Evolutionary conservation across 2,797 vertebrate genomes (phyloP), one percentile per base, ranked within the genome.

Genomic region (Balearica regulorum): DNA sequence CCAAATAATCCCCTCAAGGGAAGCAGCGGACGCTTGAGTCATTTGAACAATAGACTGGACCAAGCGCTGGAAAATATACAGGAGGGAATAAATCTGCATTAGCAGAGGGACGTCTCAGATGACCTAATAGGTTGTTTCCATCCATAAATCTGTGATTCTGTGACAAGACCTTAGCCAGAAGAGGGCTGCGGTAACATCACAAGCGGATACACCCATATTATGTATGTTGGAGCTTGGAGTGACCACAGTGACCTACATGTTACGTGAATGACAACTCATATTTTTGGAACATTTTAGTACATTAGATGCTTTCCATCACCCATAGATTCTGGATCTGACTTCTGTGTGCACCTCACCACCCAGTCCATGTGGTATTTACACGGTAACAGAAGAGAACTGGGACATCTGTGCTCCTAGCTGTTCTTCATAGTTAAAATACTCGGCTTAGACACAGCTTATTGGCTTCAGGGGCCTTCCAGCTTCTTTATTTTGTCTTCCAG

Each of bases 1-100:
- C 3, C 0, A 94, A 89, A 78, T 39, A 37, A 64, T 86, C 79
- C 90, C 91, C 95, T 81, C 65, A 71, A 96, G 95, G 94, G 87
- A 92, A 85, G 90, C 71, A 69, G 48, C 1, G 3, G 88, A 69
- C 2, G 2, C 62, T 78, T 92, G 93, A 96, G 87, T 95, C 93
- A 95, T 91, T 66, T 88, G 61, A 90, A 94, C 94, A 95, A 96
- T 86, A 13, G 84, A 64, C 80, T 95, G 79, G 82, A 95, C 62
- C 46, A 89, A 84, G 87, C 4, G 21, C 86, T 96, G 89, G 90
- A 88, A 97, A 96, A 97, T 19, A 49, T 16, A 89, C 72, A 79
- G 89, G 54, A 91, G 96, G 76, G 91, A 93, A 86, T 94, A 85
- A 93, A 93, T 93, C 85, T 83, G 61, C 71, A 85, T 89, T 83